These are phyloP conservation scores for Takifugu flavidus DNA, from an alignment of 2,113 vertebrate species.

Conservation along the genomic window DNA sequence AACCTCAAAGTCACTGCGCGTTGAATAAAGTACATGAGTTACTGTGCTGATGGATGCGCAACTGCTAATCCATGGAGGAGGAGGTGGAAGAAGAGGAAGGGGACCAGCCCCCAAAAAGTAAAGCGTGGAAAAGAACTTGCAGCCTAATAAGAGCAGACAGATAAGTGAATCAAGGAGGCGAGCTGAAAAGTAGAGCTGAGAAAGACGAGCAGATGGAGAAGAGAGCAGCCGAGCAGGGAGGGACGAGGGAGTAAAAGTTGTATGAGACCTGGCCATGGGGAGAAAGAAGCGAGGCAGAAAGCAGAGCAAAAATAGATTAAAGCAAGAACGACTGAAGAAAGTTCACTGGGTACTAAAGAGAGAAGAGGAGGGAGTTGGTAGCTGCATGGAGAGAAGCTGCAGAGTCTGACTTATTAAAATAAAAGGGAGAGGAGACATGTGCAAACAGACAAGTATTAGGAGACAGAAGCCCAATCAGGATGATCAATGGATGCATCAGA, in stretches of 20 bases:
- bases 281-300: conserved; percentile 61
- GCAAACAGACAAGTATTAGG: background rate
- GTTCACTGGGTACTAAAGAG: conserved; percentile 40
- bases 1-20: too few relatives aligned
- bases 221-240: conserved; percentile 37
- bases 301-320: conserved; percentile 62
- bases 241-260: conserved; percentile 67
- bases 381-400: conserved; percentile 8
- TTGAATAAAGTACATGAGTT: too few relatives aligned
- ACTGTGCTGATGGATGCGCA: too few relatives aligned
- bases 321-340: conserved; percentile 49
- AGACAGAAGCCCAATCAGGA: conserved; percentile 18
- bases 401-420: conserved; percentile 22
- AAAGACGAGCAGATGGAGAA: conserved; percentile 53
- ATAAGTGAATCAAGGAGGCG: conserved; percentile 20
- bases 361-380: conserved; percentile 1
- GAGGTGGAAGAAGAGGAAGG: background rate
- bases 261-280: conserved; percentile 66
- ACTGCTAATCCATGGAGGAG: background rate
- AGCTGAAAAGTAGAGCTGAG: conserved; percentile 22
- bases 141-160: conserved; percentile 9
- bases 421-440: conserved; percentile 26
- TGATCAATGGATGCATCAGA: conserved; percentile 55
- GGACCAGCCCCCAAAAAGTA: background rate
- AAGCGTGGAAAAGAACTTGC: conserved; percentile 4